Evolutionary conservation across 2,888 invertebrate species (phyloP).

Genomic region (Tiliacea aurago): DNA sequence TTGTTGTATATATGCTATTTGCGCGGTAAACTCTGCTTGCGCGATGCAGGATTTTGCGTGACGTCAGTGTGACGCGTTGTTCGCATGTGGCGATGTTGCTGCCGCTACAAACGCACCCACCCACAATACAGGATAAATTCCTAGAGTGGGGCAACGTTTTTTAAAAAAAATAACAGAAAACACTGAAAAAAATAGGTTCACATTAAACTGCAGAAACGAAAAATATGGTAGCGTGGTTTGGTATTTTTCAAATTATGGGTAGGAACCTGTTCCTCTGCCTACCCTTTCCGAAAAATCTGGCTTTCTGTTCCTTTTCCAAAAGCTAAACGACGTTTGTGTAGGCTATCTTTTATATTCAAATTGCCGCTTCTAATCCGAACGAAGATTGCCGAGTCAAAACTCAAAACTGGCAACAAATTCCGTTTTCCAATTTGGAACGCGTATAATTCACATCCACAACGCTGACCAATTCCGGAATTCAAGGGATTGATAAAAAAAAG

Average conservation of each 20-base stretch:
- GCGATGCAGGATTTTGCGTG: no score
- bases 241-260: not conserved
- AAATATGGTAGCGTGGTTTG: not conserved
- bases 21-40: no score
- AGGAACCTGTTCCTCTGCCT: not conserved
- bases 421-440: constrained; percentile 62
- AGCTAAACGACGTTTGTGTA: not conserved
- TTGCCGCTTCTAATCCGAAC: constrained; percentile 28
- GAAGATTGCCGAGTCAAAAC: constrained; percentile 46
- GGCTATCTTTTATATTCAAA: constrained; percentile 24
- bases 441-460: constrained; percentile 62
- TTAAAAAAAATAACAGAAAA: no score
- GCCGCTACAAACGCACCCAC: no score
- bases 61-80: no score
- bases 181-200: not conserved
- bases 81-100: no score
- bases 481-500: constrained; percentile 67
- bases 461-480: constrained; percentile 62
- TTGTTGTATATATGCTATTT: no score
- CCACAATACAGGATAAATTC: no score
- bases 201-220: not conserved
- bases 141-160: no score
- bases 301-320: not conserved
- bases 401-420: constrained; percentile 50
- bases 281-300: not conserved